Evolutionary conservation across 2,797 vertebrate genomes (phyloP), one percentile per base, ranked within the genome.

Genomic region (Steatocranus sp.): DNA sequence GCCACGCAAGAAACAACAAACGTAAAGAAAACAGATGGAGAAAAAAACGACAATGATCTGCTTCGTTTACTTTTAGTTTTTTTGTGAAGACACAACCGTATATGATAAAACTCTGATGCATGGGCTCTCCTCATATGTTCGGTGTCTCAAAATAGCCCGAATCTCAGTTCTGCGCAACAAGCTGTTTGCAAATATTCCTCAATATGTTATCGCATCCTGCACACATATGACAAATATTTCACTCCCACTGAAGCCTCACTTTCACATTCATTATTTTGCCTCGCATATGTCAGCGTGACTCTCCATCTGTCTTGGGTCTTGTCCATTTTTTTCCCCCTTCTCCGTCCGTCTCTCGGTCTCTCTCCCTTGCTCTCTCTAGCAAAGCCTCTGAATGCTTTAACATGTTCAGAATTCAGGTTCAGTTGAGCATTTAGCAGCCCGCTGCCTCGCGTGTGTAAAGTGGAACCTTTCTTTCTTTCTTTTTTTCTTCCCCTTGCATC

Each of bases 301-400:
- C 91, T 90, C 92, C 93, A 94, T 93, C 93, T 94, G 89, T 86
- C 88, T 85, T 83, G 86, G 77, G 83, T 85, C 86, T 82, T 78
- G 78, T 89, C 86, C 84, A 87, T 89, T 75, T 87, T 79, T 81
- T 81, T 86, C 0, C 23, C 66, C 38, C 66, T 46, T 73, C 41
- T 46, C 66, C 10, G 4, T 27, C 48, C 73, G n/a, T 89, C 51
- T 73, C 48, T 53, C 70, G 6, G 18, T 61, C 51, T 23, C 75
- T 30, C 63, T 23, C 61, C 25, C 79, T 61, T 51, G 5, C 66
- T 53, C 70, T 82, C 78, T 84, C 83, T 81, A 38, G 51, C 48
- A 30, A 66, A 66, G 78, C 76, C 87, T 86, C 83, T 84, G 76
- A 90, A 88, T 79, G 88, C 91, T 91, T 82, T 86, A 87, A 61